Evolutionary conservation across 1,140 invertebrate species (phyloP), one percentile per base, ranked within the genome.

Genomic region (Drosophila tani): DNA sequence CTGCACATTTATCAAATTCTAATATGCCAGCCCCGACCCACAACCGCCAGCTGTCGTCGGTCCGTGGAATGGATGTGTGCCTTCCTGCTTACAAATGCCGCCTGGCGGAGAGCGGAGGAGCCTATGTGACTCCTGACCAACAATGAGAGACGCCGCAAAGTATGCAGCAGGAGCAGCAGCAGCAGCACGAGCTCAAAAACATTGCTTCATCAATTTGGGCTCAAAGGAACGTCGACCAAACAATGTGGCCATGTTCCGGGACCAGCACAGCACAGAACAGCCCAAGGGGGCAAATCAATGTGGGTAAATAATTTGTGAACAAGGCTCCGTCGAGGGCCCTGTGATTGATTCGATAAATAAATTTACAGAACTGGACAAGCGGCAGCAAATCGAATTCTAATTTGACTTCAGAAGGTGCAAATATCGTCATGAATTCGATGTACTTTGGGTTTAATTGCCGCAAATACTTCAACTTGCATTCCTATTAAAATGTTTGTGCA

Each of bases 1-100:
- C 75, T 77, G 74, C 70, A 69, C 74, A 57, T 79, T 80, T 68
- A 80, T 83, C 76, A 77, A 76, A 84, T 74, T 77, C 67, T 73
- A 75, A 80, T 76, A 78, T 79, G 74, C 38, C 27, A 32, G 14
- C 57, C 68, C 68, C 53, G 3, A 29, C 66, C 57, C 46, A 38
- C 38, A 62, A 62, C 73, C 78, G 38, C 74, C 63, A 64, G 46
- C 68, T 81, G 81, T 79, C 69, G 80, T 32, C 65, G 53, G 32
- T 40, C 53, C 17, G 38, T 47, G 74, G 47, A 76, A 43, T 76
- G 70, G 58, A 68, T 70, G 56, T 69, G 64, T 77, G 74, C 74
- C 60, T 62, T 58, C 51, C 74, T 70, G 73, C 63, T 78, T 62
- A 76, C 75, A 67, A 78, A 78, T 76, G 75, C 41, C 46, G 35